Conservation (phyloP, 2,797 vertebrate genomes). For the Octomys mimax region DNA sequence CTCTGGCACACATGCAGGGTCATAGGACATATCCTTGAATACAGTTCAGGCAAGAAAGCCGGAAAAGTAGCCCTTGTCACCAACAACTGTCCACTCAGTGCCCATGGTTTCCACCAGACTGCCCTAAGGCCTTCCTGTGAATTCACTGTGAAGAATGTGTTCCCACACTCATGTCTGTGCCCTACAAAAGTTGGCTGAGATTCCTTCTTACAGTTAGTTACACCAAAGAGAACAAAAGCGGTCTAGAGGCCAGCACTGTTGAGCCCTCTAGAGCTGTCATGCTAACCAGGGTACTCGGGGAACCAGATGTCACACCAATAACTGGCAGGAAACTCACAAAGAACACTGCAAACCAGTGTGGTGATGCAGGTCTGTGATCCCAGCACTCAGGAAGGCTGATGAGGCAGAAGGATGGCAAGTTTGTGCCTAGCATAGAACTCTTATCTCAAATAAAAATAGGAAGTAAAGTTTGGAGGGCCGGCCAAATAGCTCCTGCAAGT, state of each 20-base stretch:
- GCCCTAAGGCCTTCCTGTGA: fast-evolving
- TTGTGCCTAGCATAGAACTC: not conserved
- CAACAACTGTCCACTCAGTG: too few relatives aligned
- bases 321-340: not conserved
- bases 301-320: not conserved
- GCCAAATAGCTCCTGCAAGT: too few relatives aligned
- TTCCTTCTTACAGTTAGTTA: not conserved
- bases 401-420: not conserved
- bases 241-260: fast-evolving
- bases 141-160: too few relatives aligned
- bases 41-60: not conserved
- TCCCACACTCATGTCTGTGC: fast-evolving
- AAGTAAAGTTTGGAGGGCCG: not conserved
- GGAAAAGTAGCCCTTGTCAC: not conserved
- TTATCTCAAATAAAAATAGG: not conserved
- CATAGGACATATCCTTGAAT: not conserved
- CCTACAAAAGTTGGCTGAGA: not conserved
- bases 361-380: not conserved
- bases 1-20: fast-evolving
- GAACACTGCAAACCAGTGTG: not conserved
- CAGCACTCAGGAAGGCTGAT: not conserved
- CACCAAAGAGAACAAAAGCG: not conserved
- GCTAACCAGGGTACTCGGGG: fast-evolving
- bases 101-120: not conserved
- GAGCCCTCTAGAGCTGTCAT: not conserved